These are phyloP conservation scores for Ylistrum balloti DNA, from an alignment of 1,140 invertebrate species.

Conservation along the genomic window DNA sequence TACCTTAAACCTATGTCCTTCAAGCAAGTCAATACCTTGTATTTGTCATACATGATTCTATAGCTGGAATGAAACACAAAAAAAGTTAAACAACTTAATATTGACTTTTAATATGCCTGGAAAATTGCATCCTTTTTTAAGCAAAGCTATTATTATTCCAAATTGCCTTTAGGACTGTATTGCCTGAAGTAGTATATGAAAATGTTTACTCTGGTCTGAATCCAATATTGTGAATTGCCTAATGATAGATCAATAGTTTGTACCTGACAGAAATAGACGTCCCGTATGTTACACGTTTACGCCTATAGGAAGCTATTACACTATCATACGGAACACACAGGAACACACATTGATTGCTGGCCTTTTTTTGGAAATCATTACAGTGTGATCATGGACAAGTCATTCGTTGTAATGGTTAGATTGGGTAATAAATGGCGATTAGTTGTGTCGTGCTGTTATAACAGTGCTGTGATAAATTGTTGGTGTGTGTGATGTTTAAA, in stretches of 20 bases:
- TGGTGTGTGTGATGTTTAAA: background rate
- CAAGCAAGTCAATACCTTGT: too few species aligned
- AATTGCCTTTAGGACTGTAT: background rate
- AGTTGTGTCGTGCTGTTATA: too few species aligned
- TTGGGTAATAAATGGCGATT: background rate
- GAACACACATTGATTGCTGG: background rate
- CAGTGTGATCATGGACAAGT: background rate
- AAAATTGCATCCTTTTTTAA: background rate
- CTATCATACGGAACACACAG: background rate
- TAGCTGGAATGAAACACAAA: too few species aligned
- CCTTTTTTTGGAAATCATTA: background rate
- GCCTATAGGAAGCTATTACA: too few species aligned
- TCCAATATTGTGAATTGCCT: background rate
- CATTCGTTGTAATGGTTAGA: background rate
- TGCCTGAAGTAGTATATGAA: background rate
- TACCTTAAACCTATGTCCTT: too few species aligned
- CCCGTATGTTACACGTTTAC: background rate
- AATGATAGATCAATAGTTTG: slow-evolving; percentile 19
- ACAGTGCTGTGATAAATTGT: background rate
- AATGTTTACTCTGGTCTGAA: background rate
- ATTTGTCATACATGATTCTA: too few species aligned
- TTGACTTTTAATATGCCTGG: background rate
- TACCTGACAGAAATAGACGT: background rate
- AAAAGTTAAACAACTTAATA: too few species aligned
- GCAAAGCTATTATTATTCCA: background rate